Conservation (phyloP, 2,797 vertebrate species). For the Xenopus petersii region DNA sequence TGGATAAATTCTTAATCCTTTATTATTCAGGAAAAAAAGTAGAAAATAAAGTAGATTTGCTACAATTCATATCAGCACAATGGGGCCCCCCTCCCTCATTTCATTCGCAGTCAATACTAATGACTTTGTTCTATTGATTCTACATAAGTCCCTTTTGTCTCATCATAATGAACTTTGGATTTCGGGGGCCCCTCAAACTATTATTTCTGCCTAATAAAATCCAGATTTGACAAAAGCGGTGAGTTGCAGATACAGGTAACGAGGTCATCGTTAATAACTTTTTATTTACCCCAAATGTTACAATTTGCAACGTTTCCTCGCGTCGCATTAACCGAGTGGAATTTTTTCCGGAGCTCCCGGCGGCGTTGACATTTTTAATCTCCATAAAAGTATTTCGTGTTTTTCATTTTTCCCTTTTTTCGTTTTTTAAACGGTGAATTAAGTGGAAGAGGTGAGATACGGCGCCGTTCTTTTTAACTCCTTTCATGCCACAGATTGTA, state of each 20-base stretch:
- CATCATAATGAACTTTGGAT: constrained; percentile 90
- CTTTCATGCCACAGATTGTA: no score
- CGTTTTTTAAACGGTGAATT: no score
- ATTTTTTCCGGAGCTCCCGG: constrained; percentile 11
- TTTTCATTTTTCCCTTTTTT: no score
- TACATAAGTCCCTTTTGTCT: constrained; percentile 88
- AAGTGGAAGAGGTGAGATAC: no score
- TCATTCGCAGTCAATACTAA: constrained; percentile 27
- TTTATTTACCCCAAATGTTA: constrained; percentile 82
- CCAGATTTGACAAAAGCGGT: constrained; percentile 79
- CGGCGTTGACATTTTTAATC: no score
- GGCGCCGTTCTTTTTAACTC: no score
- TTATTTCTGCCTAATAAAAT: constrained; percentile 80
- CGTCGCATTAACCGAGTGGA: constrained; percentile 67
- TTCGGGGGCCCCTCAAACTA: constrained; percentile 75
- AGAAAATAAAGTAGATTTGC: no score
- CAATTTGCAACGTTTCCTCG: constrained; percentile 69
- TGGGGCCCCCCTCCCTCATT: no score
- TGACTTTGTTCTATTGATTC: constrained; percentile 85
- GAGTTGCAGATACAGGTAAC: constrained; percentile 85
- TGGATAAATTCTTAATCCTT: no score
- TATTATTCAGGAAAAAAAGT: no score
- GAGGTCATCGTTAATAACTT: constrained; percentile 84
- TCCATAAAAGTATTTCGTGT: no score
- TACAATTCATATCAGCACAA: no score